Evolutionary conservation across 2,888 invertebrate genomes (phyloP), one percentile per base, ranked within the genome.

Genomic region (Acronicta leporina): DNA sequence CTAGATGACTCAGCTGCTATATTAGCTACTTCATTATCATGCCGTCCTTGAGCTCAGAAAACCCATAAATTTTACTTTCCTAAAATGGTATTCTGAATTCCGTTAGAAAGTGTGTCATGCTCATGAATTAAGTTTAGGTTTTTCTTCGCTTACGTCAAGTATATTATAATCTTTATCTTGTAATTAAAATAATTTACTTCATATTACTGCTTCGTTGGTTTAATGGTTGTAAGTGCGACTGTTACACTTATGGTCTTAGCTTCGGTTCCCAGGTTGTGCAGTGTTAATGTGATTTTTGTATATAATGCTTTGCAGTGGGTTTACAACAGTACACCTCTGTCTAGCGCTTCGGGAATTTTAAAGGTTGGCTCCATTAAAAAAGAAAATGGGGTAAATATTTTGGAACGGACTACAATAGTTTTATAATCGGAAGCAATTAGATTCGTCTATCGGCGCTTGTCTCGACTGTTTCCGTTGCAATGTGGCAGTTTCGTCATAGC

Each of bases 1-100:
- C 35, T 41, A 61, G 61, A 72, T 76, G 77, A 76, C 59, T 76
- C 77, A 77, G 50, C 40, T 51, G 57, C 59, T 65, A 44, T 63
- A 63, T 61, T 58, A 67, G 51, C 66, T 63, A 63, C 68, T 69
- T 64, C 59, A 72, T 62, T 65, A 72, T 63, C 68, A 67, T 55
- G 45, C 54, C 38, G 54, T 66, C 63, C 75, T 73, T 73, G 73
- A 25, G 16, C 43, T 46, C 40, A 33, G 42, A 65, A 68, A 61
- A 47, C 40, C 55, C 45, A 48, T 47, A 58, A 16, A 53, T 56
- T 50, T 51, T 63, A 27, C 30, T 64, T 54, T 58, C 38, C 45
- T 52, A 41, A 51, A 48, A 52, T 35, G 38, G 49, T 40, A 53
- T 8, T 40, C 30, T 35, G n/a, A 35, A 55, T 53, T 51, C 46